Conservation (phyloP, 2,797 vertebrate genomes). For the Sylvilagus floridanus region DNA sequence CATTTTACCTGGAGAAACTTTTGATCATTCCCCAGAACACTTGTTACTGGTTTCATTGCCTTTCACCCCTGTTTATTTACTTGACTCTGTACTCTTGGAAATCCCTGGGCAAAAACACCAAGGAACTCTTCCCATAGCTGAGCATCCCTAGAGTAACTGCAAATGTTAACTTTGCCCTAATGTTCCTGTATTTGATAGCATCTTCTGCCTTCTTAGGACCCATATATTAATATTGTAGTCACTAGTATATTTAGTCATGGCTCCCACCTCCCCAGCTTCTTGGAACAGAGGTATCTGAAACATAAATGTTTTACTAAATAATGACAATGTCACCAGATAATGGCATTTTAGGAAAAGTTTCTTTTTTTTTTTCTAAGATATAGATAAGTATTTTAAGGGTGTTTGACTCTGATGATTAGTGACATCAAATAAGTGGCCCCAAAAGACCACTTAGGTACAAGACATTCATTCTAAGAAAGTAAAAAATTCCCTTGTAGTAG, state of each 20-base stretch:
- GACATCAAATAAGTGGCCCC: conserved; percentile 8
- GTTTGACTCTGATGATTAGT: background rate
- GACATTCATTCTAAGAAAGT: conserved; percentile 33
- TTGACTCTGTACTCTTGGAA: background rate
- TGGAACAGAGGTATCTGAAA: background rate
- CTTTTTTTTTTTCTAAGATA: conserved; percentile 13
- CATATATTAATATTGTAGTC: background rate
- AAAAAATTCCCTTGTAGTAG: conserved; percentile 36
- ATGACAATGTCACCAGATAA: background rate
- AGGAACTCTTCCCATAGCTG: background rate
- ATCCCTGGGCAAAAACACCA: background rate
- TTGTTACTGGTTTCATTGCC: background rate
- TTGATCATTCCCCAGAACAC: background rate
- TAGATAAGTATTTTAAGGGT: background rate
- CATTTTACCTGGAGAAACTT: background rate
- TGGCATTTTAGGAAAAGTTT: conserved; percentile 38
- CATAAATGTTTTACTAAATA: conserved; percentile 38
- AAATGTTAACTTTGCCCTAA: background rate
- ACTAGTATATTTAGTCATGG: background rate
- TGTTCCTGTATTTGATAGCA: background rate
- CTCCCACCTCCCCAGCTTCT: background rate
- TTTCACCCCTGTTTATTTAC: background rate
- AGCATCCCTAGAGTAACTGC: background rate
- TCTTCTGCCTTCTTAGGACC: background rate
- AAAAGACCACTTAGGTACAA: background rate